These are phyloP conservation scores for Montipora cactus DNA, from an alignment of 64 coral and sea anemone genomes.

Conservation along the genomic window DNA sequence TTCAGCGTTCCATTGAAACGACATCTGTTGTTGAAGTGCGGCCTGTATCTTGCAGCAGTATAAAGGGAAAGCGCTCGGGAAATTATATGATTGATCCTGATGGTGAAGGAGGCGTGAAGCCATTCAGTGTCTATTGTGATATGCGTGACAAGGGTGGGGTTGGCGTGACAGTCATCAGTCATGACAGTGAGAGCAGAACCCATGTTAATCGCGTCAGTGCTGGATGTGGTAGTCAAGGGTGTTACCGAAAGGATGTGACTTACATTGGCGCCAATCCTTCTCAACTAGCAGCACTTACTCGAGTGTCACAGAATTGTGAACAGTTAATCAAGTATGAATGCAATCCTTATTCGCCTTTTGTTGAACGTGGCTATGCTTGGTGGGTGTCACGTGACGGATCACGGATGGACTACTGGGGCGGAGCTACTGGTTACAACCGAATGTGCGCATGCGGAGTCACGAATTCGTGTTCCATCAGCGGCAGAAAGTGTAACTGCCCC, in stretches of 20 bases:
- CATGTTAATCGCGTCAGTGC: not conserved
- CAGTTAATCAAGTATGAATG: slow-evolving; percentile 34
- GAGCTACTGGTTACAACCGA: not conserved
- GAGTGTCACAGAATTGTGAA: slow-evolving; percentile 29
- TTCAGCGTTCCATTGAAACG: not conserved
- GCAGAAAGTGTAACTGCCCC: slow-evolving; percentile 5
- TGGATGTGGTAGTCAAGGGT: not conserved
- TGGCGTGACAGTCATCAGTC: slow-evolving; percentile 56
- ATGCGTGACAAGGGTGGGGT: slow-evolving; percentile 37
- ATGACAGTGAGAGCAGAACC: slow-evolving; percentile 31
- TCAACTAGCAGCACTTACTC: slow-evolving; percentile 14
- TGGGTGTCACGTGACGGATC: slow-evolving; percentile 9
- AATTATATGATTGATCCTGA: slow-evolving; percentile 55
- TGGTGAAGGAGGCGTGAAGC: not conserved
- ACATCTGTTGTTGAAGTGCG: not conserved
- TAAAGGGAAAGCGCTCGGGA: not conserved
- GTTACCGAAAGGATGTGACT: slow-evolving; percentile 10
- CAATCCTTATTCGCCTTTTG: not conserved
- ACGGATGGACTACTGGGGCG: not conserved
- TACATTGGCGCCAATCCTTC: not conserved
- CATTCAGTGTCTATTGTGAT: slow-evolving; percentile 60
- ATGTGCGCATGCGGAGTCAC: slow-evolving; percentile 8
- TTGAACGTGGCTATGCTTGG: not conserved
- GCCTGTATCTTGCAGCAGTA: not conserved
- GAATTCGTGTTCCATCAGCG: not conserved